A percentile compares a stretch with the other conserved stretches of the same genome.
These are phyloP conservation scores for Pecten maximus DNA, from an alignment of 2,888 invertebrate genomes.

Conservation along the genomic window DNA sequence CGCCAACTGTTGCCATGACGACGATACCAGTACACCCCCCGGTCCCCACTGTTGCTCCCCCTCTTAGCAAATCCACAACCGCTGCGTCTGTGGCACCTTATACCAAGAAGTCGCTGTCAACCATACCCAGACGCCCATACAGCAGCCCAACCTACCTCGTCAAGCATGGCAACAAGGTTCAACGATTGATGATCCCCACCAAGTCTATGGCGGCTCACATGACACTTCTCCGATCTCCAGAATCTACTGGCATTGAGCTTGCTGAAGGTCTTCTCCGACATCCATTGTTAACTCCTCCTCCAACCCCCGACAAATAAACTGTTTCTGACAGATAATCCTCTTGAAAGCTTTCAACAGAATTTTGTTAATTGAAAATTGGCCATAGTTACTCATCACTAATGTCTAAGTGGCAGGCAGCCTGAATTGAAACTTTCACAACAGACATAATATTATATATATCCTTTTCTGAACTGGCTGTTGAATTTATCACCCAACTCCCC, in stretches of 20 bases:
- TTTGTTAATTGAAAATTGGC: background rate
- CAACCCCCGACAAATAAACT: slow-evolving; percentile 41
- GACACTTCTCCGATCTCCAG: slow-evolving; percentile 55
- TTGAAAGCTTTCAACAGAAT: background rate
- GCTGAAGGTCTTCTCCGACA: slow-evolving; percentile 45
- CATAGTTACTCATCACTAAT: background rate
- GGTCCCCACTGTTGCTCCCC: slow-evolving; percentile 37
- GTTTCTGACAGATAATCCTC: background rate
- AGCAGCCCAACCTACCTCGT: slow-evolving; percentile 75
- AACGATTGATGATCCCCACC: slow-evolving; percentile 75
- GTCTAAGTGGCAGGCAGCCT: background rate
- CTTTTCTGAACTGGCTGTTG: background rate
- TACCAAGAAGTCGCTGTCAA: slow-evolving; percentile 55
- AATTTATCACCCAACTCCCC: background rate
- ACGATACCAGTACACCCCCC: slow-evolving; percentile 44
- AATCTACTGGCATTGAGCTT: slow-evolving; percentile 49
- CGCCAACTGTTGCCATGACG: slow-evolving; percentile 41
- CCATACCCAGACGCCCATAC: slow-evolving; percentile 71
- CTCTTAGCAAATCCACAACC: slow-evolving; percentile 45
- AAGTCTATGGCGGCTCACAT: slow-evolving; percentile 60
- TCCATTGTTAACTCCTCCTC: slow-evolving; percentile 45
- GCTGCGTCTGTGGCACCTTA: slow-evolving; percentile 61
- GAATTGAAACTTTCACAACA: background rate
- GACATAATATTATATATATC: background rate
- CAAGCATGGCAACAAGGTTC: slow-evolving; percentile 78